Percentiles rank a stretch among this genome's conserved stretches.
Conservation (phyloP, 92 coral and sea anemone species). For the Actinernus sp. region DNA sequence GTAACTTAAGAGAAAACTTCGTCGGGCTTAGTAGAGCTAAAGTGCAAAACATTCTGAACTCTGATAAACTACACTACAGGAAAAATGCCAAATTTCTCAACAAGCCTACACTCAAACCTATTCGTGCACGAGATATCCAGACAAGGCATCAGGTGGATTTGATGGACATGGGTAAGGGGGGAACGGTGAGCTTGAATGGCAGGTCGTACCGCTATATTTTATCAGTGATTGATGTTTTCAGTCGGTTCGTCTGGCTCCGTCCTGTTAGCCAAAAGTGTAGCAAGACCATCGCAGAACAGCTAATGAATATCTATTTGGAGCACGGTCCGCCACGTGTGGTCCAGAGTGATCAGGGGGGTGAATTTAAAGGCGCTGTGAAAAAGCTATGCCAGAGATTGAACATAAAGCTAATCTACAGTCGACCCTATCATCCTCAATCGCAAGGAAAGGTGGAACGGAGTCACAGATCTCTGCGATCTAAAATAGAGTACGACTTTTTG, state of each 20-base stretch:
- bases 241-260: conserved; percentile 54
- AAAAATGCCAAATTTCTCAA: neutral
- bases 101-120: neutral
- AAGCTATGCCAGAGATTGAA: conserved; percentile 19
- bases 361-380: conserved; percentile 50
- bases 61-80: neutral
- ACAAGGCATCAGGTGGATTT: conserved; percentile 50
- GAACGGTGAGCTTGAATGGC: conserved; percentile 12
- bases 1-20: neutral
- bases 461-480: conserved; percentile 33
- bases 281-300: conserved; percentile 17
- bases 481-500: conserved; percentile 38
- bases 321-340: conserved; percentile 41
- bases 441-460: conserved; percentile 58
- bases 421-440: conserved; percentile 66
- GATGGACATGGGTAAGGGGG: conserved; percentile 39
- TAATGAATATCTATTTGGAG: conserved; percentile 18
- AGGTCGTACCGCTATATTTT: conserved; percentile 27
- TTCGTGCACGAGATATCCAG: conserved; percentile 10
- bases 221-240: conserved; percentile 42
- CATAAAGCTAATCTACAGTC: conserved; percentile 17
- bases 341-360: conserved; percentile 58
- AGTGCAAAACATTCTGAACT: neutral
- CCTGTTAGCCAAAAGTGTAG: conserved; percentile 32
- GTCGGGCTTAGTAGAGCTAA: neutral